These are phyloP conservation scores for Lutjanus erythropterus DNA, from an alignment of 2,113 vertebrate species.

Conservation along the genomic window DNA sequence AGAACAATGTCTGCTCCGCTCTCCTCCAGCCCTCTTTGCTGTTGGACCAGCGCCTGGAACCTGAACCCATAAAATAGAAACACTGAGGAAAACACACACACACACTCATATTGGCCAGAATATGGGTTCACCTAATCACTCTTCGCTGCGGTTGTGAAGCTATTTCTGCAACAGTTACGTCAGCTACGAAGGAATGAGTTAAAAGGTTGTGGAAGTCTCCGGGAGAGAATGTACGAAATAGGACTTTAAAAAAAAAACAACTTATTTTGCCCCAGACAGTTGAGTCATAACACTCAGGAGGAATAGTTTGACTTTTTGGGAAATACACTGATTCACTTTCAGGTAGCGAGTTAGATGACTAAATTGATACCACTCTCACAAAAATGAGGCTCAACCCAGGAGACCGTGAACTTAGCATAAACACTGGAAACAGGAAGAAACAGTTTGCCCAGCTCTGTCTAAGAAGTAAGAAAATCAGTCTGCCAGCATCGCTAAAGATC, in stretches of 20 bases:
- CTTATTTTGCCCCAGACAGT: constrained; percentile 12
- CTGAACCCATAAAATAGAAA: constrained; percentile 69
- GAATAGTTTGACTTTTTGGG: background rate
- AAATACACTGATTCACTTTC: background rate
- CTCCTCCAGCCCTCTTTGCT: constrained; percentile 61
- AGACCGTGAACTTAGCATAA: constrained; percentile 3
- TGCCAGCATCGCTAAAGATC: background rate
- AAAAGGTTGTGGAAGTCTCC: constrained; percentile 45
- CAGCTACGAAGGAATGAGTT: constrained; percentile 67
- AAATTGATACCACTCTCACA: no score
- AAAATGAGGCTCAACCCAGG: background rate
- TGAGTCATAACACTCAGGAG: constrained; percentile 28
- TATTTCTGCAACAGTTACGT: constrained; percentile 82
- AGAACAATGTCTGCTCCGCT: constrained; percentile 77
- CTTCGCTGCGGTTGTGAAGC: constrained; percentile 67
- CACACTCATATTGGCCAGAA: constrained; percentile 41
- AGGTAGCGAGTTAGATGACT: background rate
- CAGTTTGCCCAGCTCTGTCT: background rate
- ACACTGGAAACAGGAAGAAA: background rate
- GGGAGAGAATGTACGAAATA: constrained; percentile 18
- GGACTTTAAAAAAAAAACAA: no score
- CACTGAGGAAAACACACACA: constrained; percentile 33
- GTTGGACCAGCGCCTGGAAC: constrained; percentile 75
- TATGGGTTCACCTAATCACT: constrained; percentile 75
- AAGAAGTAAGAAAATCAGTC: background rate